Percentiles rank a stretch among this genome's conserved stretches.
Evolutionary conservation across 2,888 invertebrate genomes (phyloP).

Genomic region (Gibbula magus): DNA sequence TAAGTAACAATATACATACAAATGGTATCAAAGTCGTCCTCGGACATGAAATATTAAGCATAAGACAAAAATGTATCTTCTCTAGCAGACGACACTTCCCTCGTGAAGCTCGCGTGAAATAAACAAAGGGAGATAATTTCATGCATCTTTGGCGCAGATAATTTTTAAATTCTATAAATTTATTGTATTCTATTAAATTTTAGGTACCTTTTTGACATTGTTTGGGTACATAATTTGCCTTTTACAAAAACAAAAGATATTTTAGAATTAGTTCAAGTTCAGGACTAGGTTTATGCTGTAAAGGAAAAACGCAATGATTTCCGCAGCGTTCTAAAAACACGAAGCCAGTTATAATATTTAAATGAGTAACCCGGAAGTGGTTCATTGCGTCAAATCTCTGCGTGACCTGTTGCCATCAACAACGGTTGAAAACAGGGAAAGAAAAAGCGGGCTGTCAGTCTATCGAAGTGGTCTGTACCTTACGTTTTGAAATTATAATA

Average conservation of each 20-base stretch:
- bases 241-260: background rate
- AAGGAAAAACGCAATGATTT: background rate
- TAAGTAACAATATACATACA: too few species aligned
- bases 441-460: background rate
- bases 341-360: background rate
- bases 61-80: background rate
- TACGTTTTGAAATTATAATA: too few species aligned
- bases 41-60: too few species aligned
- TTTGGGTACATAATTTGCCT: too few species aligned
- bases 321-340: background rate
- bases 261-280: background rate
- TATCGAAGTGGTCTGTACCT: background rate
- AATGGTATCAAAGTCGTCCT: too few species aligned
- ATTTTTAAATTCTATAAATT: too few species aligned
- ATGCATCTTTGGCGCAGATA: too few species aligned
- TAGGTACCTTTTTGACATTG: too few species aligned
- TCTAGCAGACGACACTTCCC: slow-evolving; percentile 3
- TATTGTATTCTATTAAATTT: too few species aligned
- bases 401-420: slow-evolving; percentile 49
- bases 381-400: slow-evolving; percentile 18
- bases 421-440: slow-evolving; percentile 39
- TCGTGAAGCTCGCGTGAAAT: background rate
- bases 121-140: slow-evolving; percentile 2
- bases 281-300: background rate
- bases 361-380: slow-evolving; percentile 8